Conservation (phyloP, 2,888 invertebrate genomes). For the Microctonus brassicae region DNA sequence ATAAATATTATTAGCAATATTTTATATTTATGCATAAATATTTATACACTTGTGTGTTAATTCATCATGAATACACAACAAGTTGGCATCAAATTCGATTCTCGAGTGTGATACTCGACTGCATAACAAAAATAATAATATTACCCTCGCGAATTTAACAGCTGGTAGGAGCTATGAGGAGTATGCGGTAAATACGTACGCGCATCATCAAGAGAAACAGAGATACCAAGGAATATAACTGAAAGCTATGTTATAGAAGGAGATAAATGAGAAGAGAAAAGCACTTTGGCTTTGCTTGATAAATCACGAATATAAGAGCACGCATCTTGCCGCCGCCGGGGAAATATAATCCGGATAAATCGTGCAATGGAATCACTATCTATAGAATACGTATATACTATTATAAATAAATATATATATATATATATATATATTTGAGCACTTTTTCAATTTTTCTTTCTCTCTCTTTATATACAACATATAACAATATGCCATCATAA, state of each 20-base stretch:
- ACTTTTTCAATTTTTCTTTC: neutral
- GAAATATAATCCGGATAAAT: conserved; percentile 56
- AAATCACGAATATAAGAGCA: conserved; percentile 26
- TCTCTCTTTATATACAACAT: neutral
- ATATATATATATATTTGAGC: neutral
- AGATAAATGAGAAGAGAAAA: conserved; percentile 25
- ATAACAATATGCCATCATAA: neutral
- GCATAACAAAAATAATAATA: conserved; percentile 37
- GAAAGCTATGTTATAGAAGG: no score
- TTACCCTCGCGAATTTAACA: conserved; percentile 39
- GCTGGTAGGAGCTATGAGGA: conserved; percentile 30
- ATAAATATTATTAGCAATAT: no score
- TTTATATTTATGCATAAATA: no score
- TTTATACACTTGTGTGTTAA: neutral
- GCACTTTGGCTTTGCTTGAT: conserved; percentile 36
- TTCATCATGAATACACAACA: conserved; percentile 4
- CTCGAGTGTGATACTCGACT: conserved; percentile 24
- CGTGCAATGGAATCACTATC: conserved; percentile 39
- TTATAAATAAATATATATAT: no score
- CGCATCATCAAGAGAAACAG: conserved; percentile 3
- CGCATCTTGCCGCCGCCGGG: conserved; percentile 3
- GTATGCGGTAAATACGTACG: conserved; percentile 10
- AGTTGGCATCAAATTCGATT: conserved; percentile 24
- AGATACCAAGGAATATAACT: no score
- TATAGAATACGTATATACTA: no score